A percentile compares a stretch with the other conserved stretches of the same genome.
Conservation (phyloP, 2,888 invertebrate genomes). For the Ethmia dodecea region DNA sequence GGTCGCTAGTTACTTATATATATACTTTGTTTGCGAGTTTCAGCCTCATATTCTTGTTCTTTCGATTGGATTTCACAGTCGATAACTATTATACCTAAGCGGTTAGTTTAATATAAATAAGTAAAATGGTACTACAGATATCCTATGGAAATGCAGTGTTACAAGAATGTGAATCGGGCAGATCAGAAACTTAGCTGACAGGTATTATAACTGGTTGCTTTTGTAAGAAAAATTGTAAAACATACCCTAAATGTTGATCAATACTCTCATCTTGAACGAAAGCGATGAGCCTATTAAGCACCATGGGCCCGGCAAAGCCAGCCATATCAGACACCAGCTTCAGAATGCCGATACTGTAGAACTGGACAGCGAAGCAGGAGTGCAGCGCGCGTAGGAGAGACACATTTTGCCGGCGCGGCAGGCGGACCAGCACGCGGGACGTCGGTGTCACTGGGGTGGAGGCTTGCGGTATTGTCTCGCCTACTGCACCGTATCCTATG, state of each 20-base stretch:
- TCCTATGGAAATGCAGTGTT: too few species aligned
- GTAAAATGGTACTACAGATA: too few species aligned
- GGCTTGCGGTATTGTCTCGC: conserved; percentile 42
- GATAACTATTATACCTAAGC: too few species aligned
- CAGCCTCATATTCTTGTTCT: too few species aligned
- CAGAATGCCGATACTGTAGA: conserved; percentile 89
- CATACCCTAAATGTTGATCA: conserved; percentile 81
- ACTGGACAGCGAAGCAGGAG: conserved; percentile 86
- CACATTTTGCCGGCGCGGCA: conserved; percentile 56
- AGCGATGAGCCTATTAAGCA: conserved; percentile 88
- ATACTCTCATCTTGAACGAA: conserved; percentile 86
- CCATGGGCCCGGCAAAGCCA: conserved; percentile 92
- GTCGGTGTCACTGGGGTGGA: conserved; percentile 62
- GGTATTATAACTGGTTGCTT: too few species aligned
- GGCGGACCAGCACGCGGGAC: conserved; percentile 47
- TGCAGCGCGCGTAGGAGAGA: conserved; percentile 84
- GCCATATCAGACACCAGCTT: conserved; percentile 89
- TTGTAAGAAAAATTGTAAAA: too few species aligned
- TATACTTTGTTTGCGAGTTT: too few species aligned
- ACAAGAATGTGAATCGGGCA: too few species aligned
- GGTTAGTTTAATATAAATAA: too few species aligned
- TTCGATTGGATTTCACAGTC: too few species aligned
- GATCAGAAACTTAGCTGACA: too few species aligned
- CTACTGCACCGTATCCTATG: conserved; percentile 61
- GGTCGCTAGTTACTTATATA: too few species aligned